Base-by-base conservation (phyloP, 2,113 vertebrate genomes). In the Proterorhinus semilunaris region DNA sequence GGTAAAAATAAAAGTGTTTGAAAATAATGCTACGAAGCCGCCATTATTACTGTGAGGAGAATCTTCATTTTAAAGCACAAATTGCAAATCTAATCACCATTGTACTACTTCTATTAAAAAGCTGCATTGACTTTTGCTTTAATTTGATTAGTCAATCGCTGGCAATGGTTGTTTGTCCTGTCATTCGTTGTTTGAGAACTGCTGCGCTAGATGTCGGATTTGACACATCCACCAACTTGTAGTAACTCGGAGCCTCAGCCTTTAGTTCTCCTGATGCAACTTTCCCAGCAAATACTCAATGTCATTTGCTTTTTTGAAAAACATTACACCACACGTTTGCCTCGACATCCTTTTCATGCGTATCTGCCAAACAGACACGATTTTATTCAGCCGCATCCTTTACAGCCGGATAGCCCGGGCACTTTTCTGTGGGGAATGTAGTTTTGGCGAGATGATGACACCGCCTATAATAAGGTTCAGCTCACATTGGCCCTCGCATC, bases 381-480 rank as follows among this genome's bases (percentile, higher is more conserved):
- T 78, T 83, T 78, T 69, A 71, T 77, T 80, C 59, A 78, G 74
- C 72, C 44, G 62, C 66, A 66, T 79, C 62, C 64, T 75, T 74
- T 67, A 71, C 74, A 65, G 72, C 68, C 65, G 81, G 67, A 70
- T 71, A 68, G 69, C 61, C 58, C 10, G 55, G 62, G 50, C 1
- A 8, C 51, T 71, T 72, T 75, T 36, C 77, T 83, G 64, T 43
- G 63, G 82, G 78, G 81, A 85, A 74, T 68, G 81, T 62, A 75
- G 62, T 79, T 83, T 54, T 76, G 64, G 78, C 62, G 65, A 65
- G 76, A 84, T 84, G 75, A 83, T 88, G 74, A 66, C 86, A 89
- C 74, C 75, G 79, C 78, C 68, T 71, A 65, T 83, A 79, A 81
- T 86, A 86, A 83, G 81, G 84, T 87, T 85, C 84, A 89, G 78